Conservation (phyloP, 2,113 vertebrate species). For the Hemibagrus wyckioides region DNA sequence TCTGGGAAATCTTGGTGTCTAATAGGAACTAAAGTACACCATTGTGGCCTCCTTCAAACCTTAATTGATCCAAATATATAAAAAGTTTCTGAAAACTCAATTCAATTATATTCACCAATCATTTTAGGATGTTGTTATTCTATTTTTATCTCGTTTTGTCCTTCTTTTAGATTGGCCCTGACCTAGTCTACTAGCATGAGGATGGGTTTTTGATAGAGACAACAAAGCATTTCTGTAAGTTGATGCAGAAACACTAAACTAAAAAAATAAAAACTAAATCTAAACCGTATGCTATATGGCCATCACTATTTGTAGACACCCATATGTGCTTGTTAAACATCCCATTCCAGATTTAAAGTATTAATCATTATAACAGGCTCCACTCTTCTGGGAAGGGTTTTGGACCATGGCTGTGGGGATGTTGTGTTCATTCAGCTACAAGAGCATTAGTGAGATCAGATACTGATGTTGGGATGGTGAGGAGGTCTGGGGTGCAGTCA, state of each 20-base stretch:
- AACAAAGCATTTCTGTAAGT: not conserved
- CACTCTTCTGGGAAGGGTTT: not conserved
- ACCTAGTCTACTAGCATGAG: not conserved
- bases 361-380: not conserved
- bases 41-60: not conserved
- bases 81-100: too few species aligned
- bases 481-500: not conserved
- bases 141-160: not conserved
- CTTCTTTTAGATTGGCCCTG: not conserved
- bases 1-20: not conserved
- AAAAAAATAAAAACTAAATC: too few species aligned
- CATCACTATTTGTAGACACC: not conserved
- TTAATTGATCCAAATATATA: too few species aligned
- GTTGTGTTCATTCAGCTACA: not conserved
- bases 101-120: too few species aligned
- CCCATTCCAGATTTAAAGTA: not conserved
- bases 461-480: not conserved
- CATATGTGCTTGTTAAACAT: not conserved
- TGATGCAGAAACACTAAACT: not conserved
- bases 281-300: not conserved
- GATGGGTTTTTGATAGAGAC: not conserved
- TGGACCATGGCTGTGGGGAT: not conserved
- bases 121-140: not conserved
- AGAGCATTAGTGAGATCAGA: not conserved
- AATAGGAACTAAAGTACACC: not conserved